Conservation (phyloP, 2,888 invertebrate species). For the Nemoura dubitans region DNA sequence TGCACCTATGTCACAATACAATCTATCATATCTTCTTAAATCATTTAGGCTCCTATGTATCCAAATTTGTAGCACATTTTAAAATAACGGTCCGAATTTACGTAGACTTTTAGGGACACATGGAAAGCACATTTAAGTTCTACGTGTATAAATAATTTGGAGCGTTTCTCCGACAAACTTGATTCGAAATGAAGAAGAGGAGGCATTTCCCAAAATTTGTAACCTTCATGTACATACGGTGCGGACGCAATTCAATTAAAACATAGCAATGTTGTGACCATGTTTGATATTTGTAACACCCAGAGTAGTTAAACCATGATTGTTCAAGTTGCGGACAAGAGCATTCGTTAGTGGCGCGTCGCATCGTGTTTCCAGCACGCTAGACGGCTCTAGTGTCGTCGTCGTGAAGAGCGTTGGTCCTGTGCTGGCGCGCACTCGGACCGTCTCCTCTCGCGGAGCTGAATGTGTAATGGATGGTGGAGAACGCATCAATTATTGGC, state of each 20-base stretch:
- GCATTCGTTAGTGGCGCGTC: conserved; percentile 28
- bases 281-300: conserved; percentile 22
- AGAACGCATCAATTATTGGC: conserved; percentile 34
- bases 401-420: neutral
- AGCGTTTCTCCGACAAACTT: no score
- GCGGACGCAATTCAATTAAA: neutral
- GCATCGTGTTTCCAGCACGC: neutral
- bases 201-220: no score
- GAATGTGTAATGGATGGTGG: conserved; percentile 27
- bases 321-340: conserved; percentile 31
- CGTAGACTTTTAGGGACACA: no score
- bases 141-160: no score
- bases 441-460: neutral
- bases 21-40: no score
- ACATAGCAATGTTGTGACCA: neutral
- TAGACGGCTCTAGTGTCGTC: neutral
- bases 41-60: no score
- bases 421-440: neutral
- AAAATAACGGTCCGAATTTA: no score
- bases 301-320: neutral
- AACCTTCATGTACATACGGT: neutral
- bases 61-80: no score
- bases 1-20: no score
- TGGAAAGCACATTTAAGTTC: no score
- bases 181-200: no score